phyloP scores from a whole-genome alignment of 2,113 vertebrate genomes.

The Muntiacus reevesi region DNA sequence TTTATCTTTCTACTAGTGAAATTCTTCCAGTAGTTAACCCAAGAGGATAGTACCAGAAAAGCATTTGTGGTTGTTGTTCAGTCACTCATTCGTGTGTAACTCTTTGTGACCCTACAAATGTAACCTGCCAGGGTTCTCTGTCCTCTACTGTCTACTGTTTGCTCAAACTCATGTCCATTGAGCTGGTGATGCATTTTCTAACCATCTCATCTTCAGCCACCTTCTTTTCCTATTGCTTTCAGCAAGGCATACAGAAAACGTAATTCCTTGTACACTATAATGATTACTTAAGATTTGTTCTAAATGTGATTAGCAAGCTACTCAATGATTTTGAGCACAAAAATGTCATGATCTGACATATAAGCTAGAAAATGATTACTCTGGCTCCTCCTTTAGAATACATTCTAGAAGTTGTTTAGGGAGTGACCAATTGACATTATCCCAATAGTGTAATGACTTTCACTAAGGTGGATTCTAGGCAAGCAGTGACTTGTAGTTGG shows the following conservation, averaged over 20 bases:
- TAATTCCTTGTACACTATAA: neutral
- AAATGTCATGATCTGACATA: neutral
- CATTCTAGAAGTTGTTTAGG: neutral
- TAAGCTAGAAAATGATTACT: neutral
- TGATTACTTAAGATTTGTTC: neutral
- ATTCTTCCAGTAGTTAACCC: no score
- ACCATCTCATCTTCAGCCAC: neutral
- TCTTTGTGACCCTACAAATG: neutral
- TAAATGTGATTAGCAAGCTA: neutral
- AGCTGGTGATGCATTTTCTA: neutral
- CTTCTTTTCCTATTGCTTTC: neutral
- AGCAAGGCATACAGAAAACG: neutral
- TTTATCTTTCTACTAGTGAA: neutral
- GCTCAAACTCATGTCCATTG: neutral
- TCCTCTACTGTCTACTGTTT: neutral
- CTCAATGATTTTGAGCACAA: neutral
- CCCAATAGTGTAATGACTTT: neutral
- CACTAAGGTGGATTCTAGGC: neutral
- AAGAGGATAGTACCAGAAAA: neutral
- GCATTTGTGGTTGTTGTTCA: neutral
- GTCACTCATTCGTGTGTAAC: fast-evolving
- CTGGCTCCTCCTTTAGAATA: neutral
- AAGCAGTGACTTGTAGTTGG: neutral
- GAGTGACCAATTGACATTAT: neutral
- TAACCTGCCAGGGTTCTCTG: neutral